These are phyloP conservation scores for Embidobia sp. DNA, from an alignment of 2,888 invertebrate genomes.

Conservation along the genomic window DNA sequence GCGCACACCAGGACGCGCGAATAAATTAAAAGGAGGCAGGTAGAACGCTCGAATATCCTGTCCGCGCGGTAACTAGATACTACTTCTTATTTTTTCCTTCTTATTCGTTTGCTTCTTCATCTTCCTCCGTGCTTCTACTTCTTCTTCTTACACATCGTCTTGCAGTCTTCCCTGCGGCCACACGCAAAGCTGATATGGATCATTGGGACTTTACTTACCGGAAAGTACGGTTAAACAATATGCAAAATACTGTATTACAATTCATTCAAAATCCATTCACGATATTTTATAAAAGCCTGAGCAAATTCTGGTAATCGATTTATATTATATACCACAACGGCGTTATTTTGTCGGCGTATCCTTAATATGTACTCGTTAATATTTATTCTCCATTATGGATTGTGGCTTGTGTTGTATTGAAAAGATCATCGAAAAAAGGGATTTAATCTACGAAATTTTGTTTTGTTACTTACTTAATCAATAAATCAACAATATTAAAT, in stretches of 20 bases:
- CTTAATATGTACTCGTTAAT: neutral
- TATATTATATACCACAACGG: constrained; percentile 11
- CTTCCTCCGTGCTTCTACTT: constrained; percentile 49
- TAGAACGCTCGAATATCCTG: constrained; percentile 70
- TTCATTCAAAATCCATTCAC: constrained; percentile 44
- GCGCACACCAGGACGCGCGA: constrained; percentile 61
- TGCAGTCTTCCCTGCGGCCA: constrained; percentile 55
- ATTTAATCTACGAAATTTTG: no score
- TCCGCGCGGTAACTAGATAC: constrained; percentile 73
- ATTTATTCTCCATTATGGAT: no score
- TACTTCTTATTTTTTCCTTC: constrained; percentile 61
- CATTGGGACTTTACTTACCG: constrained; percentile 60
- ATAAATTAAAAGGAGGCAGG: constrained; percentile 68
- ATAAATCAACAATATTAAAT: no score
- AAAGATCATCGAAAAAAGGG: no score
- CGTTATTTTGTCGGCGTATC: neutral
- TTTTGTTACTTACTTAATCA: no score
- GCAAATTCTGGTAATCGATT: constrained; percentile 46
- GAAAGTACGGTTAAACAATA: constrained; percentile 59
- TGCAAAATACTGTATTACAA: constrained; percentile 58
- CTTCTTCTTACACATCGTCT: constrained; percentile 60
- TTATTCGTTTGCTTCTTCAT: constrained; percentile 59
- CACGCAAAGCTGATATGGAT: constrained; percentile 59
- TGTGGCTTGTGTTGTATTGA: no score
- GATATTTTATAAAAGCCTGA: constrained; percentile 19